These are phyloP conservation scores for Scleropages formosus DNA, from an alignment of 2,797 vertebrate species.

Conservation along the genomic window DNA sequence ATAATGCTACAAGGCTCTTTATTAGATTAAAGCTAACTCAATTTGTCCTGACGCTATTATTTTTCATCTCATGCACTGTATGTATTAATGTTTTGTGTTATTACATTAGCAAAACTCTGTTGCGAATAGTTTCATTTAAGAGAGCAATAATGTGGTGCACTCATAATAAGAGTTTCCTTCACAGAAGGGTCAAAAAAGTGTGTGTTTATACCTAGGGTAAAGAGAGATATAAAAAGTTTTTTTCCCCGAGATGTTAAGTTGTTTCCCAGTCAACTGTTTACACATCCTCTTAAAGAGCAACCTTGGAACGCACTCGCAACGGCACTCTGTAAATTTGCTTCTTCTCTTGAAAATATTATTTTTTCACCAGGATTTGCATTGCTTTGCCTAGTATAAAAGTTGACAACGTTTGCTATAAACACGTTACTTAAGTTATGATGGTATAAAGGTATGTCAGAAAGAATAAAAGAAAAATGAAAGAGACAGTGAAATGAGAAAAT, in stretches of 20 bases:
- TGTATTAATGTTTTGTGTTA: slow-evolving; percentile 31
- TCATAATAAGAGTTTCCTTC: background rate
- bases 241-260: too few relatives aligned
- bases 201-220: background rate
- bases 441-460: background rate
- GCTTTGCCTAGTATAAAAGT: too few relatives aligned
- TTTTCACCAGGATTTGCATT: too few relatives aligned
- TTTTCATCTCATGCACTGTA: slow-evolving; percentile 37
- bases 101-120: slow-evolving; percentile 29
- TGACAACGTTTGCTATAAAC: background rate
- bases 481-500: background rate
- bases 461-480: background rate
- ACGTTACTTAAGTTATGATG: background rate
- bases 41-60: slow-evolving; percentile 36
- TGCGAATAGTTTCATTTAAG: slow-evolving; percentile 12
- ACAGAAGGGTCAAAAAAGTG: background rate
- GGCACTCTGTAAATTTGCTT: too few relatives aligned
- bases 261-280: too few relatives aligned
- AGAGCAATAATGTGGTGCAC: slow-evolving; percentile 22
- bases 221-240: background rate
- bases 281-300: too few relatives aligned
- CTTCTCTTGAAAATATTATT: too few relatives aligned
- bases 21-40: slow-evolving; percentile 38
- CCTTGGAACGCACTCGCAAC: too few relatives aligned
- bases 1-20: slow-evolving; percentile 25